phyloP scores from a whole-genome alignment of 2,797 vertebrate genomes.

The Distichodus sexfasciatus region DNA sequence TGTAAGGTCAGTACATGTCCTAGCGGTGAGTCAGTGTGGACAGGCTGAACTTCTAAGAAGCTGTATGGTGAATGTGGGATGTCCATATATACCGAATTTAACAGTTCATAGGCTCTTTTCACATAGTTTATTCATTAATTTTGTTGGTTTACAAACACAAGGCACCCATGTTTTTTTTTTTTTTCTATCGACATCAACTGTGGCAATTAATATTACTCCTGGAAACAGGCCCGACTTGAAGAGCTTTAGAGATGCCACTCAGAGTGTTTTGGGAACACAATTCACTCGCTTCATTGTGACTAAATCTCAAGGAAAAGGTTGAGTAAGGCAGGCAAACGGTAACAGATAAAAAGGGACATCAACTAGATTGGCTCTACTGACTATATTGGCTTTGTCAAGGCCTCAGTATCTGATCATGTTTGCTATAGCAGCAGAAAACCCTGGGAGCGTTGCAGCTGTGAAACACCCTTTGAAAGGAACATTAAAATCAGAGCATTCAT shows the following conservation, averaged over 20 bases:
- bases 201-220: conserved; percentile 34
- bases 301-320: not conserved
- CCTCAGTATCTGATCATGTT: conserved; percentile 8
- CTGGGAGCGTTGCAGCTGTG: conserved; percentile 17
- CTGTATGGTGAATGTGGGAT: too few relatives aligned
- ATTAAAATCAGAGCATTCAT: conserved; percentile 1
- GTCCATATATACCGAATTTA: too few relatives aligned
- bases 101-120: conserved; percentile 50
- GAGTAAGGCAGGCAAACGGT: conserved; percentile 22
- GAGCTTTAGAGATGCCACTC: not conserved
- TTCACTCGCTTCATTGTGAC: not conserved
- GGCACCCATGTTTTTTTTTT: conserved; percentile 81
- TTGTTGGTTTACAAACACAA: conserved; percentile 88
- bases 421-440: conserved; percentile 14
- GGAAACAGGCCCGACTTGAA: not conserved
- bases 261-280: not conserved
- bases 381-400: not conserved
- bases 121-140: conserved; percentile 68
- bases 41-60: too few relatives aligned
- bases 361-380: too few relatives aligned
- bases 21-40: too few relatives aligned
- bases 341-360: conserved; percentile 1
- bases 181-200: conserved; percentile 65
- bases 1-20: too few relatives aligned
- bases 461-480: conserved; percentile 15